Evolutionary conservation across 2,797 vertebrate species (phyloP).

Genomic region (Erithacus rubecula): DNA sequence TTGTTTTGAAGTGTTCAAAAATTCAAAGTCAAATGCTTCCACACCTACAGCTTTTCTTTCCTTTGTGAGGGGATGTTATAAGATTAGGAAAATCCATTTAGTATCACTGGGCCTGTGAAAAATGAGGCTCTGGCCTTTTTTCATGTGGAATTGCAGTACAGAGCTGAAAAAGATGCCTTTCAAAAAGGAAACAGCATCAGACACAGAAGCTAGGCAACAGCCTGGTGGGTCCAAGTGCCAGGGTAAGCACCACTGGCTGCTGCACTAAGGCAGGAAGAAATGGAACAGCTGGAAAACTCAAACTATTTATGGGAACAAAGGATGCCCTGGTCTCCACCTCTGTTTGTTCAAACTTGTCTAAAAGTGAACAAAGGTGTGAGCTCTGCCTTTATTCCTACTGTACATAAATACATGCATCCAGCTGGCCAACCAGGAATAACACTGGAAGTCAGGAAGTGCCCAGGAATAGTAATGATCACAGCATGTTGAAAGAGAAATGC

Average conservation of each 20-base stretch:
- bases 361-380: not conserved
- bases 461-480: not conserved
- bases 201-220: not conserved
- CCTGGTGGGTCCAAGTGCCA: not conserved
- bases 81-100: not conserved
- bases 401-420: not conserved
- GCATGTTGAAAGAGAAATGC: not conserved
- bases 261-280: not conserved
- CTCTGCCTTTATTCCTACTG: not conserved
- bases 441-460: not conserved
- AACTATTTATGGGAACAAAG: not conserved
- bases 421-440: not conserved
- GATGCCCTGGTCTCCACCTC: not conserved
- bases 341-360: not conserved
- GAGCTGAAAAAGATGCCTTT: not conserved
- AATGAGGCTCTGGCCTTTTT: not conserved
- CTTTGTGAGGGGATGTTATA: not conserved
- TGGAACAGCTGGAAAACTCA: not conserved
- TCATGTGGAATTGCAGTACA: not conserved
- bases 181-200: not conserved
- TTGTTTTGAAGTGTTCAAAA: not conserved
- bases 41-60: not conserved
- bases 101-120: not conserved
- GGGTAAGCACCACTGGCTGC: not conserved
- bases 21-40: not conserved